A percentile compares a stretch with the other conserved stretches of the same genome.
phyloP scores from a whole-genome alignment of 2,888 invertebrate species.

The Drosophila pseudotakahashii region DNA sequence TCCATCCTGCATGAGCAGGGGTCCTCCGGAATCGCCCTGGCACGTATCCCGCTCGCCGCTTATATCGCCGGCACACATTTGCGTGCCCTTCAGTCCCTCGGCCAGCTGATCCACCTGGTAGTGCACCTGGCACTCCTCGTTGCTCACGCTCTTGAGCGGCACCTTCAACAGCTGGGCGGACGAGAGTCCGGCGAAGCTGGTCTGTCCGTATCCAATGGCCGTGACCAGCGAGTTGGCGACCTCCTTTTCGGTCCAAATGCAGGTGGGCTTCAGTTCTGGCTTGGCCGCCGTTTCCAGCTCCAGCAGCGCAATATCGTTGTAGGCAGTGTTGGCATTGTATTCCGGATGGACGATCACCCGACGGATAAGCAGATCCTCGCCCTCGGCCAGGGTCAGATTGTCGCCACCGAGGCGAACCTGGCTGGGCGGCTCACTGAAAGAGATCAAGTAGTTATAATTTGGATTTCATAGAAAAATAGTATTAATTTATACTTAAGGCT shows the following conservation, averaged over 20 bases:
- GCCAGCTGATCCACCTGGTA: slow-evolving; percentile 39
- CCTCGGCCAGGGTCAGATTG: slow-evolving; percentile 58
- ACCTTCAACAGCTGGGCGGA: slow-evolving; percentile 63
- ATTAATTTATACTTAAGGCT: too few relatives aligned
- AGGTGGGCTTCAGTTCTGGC: slow-evolving; percentile 80
- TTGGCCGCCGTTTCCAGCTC: slow-evolving; percentile 82
- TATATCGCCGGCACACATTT: slow-evolving; percentile 65
- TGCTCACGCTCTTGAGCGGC: slow-evolving; percentile 37
- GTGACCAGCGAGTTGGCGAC: slow-evolving; percentile 83
- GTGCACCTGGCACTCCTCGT: slow-evolving; percentile 37
- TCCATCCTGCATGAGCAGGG: slow-evolving; percentile 38
- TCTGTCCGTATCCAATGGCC: slow-evolving; percentile 87
- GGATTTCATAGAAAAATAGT: too few relatives aligned
- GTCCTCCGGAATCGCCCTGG: slow-evolving; percentile 71
- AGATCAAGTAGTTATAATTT: background rate
- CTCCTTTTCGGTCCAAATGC: slow-evolving; percentile 84
- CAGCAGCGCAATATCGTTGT: slow-evolving; percentile 89
- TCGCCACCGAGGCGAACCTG: slow-evolving; percentile 72
- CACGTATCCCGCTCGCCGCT: slow-evolving; percentile 54
- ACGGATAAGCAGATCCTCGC: slow-evolving; percentile 33
- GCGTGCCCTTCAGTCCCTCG: slow-evolving; percentile 43
- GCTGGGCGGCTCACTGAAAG: slow-evolving; percentile 28
- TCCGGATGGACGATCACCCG: slow-evolving; percentile 85
- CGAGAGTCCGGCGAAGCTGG: slow-evolving; percentile 77
- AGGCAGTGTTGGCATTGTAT: slow-evolving; percentile 85